These are phyloP conservation scores for Campylomormyrus numenius DNA, from an alignment of 2,113 vertebrate species.

Conservation along the genomic window DNA sequence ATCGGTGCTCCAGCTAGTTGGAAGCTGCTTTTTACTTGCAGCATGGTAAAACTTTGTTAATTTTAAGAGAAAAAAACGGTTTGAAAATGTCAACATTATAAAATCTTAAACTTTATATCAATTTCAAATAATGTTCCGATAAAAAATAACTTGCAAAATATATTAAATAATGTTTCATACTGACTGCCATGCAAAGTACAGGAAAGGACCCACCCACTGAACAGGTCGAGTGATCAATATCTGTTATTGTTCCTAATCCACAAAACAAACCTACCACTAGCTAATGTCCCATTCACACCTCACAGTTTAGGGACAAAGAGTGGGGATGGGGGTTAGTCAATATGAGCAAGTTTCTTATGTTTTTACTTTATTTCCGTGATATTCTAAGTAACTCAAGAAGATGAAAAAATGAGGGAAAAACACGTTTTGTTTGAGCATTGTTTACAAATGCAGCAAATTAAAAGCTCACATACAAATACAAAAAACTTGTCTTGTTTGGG, in stretches of 20 bases:
- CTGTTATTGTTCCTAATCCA: not conserved
- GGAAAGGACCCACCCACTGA: not conserved
- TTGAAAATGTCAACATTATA: not conserved
- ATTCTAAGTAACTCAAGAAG: not conserved
- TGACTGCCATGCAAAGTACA: not conserved
- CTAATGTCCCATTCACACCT: not conserved
- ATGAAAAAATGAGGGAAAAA: not conserved
- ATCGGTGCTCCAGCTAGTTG: not conserved
- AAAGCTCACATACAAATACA: not conserved
- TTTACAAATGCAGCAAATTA: not conserved
- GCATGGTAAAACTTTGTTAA: not conserved
- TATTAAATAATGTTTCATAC: not conserved
- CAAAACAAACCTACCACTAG: not conserved
- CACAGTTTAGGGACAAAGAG: not conserved
- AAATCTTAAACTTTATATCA: not conserved
- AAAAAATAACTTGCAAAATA: not conserved
- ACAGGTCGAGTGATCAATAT: not conserved
- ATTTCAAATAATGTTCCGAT: not conserved
- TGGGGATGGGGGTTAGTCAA: not conserved
- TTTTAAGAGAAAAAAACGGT: not conserved
- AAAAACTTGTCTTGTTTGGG: not conserved
- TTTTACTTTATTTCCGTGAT: not conserved
- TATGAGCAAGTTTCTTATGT: not conserved
- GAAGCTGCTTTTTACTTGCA: not conserved
- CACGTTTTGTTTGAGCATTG: not conserved